A percentile compares a stretch with the other conserved stretches of the same genome.
phyloP scores from a whole-genome alignment of 2,888 invertebrate genomes.

The Bedellia somnulentella region DNA sequence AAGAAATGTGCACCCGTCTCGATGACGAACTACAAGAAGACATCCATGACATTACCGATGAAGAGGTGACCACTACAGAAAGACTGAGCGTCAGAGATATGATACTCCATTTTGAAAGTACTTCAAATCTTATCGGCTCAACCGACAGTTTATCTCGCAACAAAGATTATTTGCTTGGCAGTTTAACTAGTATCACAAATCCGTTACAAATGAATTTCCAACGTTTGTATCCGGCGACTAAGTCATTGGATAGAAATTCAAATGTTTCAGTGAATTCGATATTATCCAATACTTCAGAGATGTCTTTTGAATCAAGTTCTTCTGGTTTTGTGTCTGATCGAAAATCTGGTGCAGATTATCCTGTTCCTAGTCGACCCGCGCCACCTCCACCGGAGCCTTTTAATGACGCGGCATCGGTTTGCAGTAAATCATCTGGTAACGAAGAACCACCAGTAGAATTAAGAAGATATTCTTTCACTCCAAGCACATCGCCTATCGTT shows the following conservation, averaged over 20 bases:
- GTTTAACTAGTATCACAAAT: conserved; percentile 41
- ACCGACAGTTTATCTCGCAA: conserved; percentile 36
- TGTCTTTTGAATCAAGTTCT: conserved; percentile 50
- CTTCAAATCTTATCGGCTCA: conserved; percentile 25
- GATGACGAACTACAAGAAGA: conserved; percentile 36
- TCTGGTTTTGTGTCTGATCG: conserved; percentile 50
- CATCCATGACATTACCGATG: conserved; percentile 7
- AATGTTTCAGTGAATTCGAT: conserved; percentile 53
- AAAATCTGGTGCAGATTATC: conserved; percentile 26
- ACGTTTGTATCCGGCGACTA: conserved; percentile 33
- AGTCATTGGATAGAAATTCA: conserved; percentile 44
- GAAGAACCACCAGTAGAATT: conserved; percentile 14
- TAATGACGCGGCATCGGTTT: conserved; percentile 27
- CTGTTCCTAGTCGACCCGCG: conserved; percentile 43
- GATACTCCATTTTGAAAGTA: conserved; percentile 45
- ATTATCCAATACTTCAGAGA: conserved; percentile 46
- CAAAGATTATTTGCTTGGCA: conserved; percentile 31
- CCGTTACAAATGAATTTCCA: conserved; percentile 40
- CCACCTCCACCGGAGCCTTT: conserved; percentile 45
- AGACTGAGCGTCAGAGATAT: conserved; percentile 42
- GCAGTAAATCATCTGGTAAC: conserved; percentile 23
- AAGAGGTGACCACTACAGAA: conserved; percentile 33
- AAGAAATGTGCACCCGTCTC: conserved; percentile 29
- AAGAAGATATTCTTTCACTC: conserved; percentile 33
- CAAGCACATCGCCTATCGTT: conserved; percentile 38